Base-by-base conservation (phyloP, 2,113 vertebrate genomes). In the Noturus placidus region DNA sequence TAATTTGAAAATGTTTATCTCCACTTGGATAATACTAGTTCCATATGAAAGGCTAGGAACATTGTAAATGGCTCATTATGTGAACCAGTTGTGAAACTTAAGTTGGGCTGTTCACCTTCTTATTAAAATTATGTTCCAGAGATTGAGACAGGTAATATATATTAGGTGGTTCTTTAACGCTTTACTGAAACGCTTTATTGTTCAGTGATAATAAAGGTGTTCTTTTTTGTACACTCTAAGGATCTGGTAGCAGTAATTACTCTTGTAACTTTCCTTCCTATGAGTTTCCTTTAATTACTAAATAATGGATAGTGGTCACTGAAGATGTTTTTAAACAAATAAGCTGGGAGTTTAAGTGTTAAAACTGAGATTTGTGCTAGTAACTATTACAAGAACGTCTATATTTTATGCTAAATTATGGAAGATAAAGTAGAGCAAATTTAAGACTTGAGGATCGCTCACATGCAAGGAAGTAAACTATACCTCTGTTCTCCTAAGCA, bases 401-500 rank as follows among this genome's bases (percentile, higher is more conserved):
- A 19, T 13, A 77, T n/a, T 52, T n/a, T 77, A 52, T 52, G 74
- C 25, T 50, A 27, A 52, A 77, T 52, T n/a, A 14, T 77, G 20
- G 25, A 77, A 50, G 46, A 10, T 77, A 46, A 76, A 46, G 22
- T 27, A 52, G 46, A 77, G 76, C 27, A 79, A 30, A 19, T 79
- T 54, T n/a, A 30, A 79, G n/a, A 27, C 50, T 52, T 79, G 38
- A 78, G 52, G 84, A 57, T 77, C 35, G 61, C 56, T 30, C 14
- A 86, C 74, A 65, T 86, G 59, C 17, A 35, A 65, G 59, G 19
- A 67, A 86, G 59, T 79, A 65, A 77, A 86, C 79, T 65, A 61
- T 65, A 35, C 72, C n/a, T 52, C 57, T 86, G 42, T 79, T 76
- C 38, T 50, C 25, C 56, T 63, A 78, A 77, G 57, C 57, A 63